Evolutionary conservation across 2,888 invertebrate genomes (phyloP).

Genomic region (Cheilosia grossa): DNA sequence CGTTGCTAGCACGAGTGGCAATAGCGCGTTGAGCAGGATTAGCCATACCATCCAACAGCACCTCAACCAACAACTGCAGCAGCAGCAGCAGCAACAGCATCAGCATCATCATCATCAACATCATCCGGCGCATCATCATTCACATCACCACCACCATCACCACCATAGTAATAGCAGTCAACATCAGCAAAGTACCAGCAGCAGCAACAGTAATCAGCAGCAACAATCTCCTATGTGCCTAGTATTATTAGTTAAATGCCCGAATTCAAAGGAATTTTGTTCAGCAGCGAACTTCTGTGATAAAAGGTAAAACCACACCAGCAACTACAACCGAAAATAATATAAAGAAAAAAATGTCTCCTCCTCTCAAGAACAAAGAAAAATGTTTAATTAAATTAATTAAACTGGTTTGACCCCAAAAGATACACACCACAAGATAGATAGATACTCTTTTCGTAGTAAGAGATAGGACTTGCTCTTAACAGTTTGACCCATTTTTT

Average conservation of each 20-base stretch:
- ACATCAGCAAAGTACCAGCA: constrained; percentile 78
- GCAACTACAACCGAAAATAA: background rate
- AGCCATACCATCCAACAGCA: constrained; percentile 75
- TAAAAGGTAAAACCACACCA: constrained; percentile 80
- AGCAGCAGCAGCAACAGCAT: constrained; percentile 77
- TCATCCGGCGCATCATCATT: constrained; percentile 73
- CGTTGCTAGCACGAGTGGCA: constrained; percentile 55
- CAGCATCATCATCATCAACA: constrained; percentile 68
- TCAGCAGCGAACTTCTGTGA: constrained; percentile 83
- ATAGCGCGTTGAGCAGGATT: constrained; percentile 65
- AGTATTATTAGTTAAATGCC: constrained; percentile 83
- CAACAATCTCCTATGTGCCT: constrained; percentile 83
- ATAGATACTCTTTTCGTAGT: constrained; percentile 50
- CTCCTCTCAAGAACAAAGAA: background rate
- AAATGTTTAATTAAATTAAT: constrained; percentile 58
- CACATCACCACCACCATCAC: constrained; percentile 72
- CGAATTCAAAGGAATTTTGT: constrained; percentile 83
- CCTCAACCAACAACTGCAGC: constrained; percentile 57
- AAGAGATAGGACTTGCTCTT: constrained; percentile 64
- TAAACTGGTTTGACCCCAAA: constrained; percentile 60
- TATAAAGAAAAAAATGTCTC: background rate
- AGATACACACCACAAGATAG: constrained; percentile 60
- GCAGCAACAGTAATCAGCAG: constrained; percentile 77
- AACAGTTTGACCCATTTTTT: constrained; percentile 69
- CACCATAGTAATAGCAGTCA: constrained; percentile 63